Conservation (phyloP, 2,113 vertebrate species). For the Dinomys branickii region DNA sequence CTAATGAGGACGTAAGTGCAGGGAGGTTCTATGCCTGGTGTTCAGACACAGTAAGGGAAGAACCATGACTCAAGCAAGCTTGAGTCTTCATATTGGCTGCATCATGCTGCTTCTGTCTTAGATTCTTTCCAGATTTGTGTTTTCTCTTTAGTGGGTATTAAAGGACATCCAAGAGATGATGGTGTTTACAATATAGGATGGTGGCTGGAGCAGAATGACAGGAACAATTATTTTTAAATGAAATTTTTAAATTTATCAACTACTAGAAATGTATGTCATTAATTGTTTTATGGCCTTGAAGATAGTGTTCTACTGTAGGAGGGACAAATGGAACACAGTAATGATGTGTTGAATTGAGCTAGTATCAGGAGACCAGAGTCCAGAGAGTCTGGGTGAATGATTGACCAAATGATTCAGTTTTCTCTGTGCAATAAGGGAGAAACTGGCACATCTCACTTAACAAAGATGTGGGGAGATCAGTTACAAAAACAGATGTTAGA, state of each 20-base stretch:
- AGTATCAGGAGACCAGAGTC: neutral
- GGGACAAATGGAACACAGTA: neutral
- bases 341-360: neutral
- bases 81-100: neutral
- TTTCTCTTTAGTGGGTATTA: neutral
- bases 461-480: neutral
- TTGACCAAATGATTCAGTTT: neutral
- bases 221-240: conserved; percentile 27
- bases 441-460: neutral
- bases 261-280: neutral
- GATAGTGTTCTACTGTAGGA: neutral
- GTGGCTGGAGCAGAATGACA: neutral
- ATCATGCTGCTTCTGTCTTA: neutral
- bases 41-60: neutral
- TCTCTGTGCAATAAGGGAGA: neutral
- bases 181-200: neutral
- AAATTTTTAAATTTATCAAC: neutral
- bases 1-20: neutral
- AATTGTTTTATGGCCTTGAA: conserved; percentile 1
- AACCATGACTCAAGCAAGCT: neutral
- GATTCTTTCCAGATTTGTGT: neutral
- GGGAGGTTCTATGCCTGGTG: neutral
- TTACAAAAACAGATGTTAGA: conserved; percentile 29
- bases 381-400: conserved; percentile 13
- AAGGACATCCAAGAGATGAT: neutral